phyloP scores from a whole-genome alignment of 2,888 invertebrate genomes.

The Byasa hedistus region DNA sequence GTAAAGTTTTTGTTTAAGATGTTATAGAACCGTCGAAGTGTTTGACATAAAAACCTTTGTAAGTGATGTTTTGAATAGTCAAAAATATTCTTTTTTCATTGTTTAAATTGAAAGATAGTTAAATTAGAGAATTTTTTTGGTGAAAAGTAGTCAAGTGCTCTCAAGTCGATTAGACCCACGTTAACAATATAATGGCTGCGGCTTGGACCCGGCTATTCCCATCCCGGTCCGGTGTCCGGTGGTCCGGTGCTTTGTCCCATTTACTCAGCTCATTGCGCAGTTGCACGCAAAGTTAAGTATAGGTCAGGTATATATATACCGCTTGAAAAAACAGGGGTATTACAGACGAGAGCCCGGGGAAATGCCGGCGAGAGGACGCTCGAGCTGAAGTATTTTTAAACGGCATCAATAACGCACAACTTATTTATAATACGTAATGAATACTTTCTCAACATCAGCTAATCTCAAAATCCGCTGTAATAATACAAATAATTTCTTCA shows the following conservation, averaged over 20 bases:
- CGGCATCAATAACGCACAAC: no score
- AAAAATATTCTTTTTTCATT: no score
- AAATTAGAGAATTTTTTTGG: no score
- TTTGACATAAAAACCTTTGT: no score
- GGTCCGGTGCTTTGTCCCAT: slow-evolving; percentile 15
- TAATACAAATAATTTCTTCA: no score
- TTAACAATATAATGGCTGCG: slow-evolving; percentile 21
- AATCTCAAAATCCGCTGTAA: no score
- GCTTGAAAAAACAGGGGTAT: slow-evolving; percentile 9
- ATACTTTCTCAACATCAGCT: no score
- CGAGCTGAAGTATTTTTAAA: slow-evolving; percentile 12
- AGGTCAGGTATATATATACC: slow-evolving; percentile 21
- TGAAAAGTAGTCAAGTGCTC: slow-evolving; percentile 15
- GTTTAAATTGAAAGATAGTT: no score
- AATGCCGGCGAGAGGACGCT: slow-evolving; percentile 10
- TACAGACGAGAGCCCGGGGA: slow-evolving; percentile 14
- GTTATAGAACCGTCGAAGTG: no score
- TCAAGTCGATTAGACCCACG: slow-evolving; percentile 7
- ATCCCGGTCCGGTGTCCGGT: neutral
- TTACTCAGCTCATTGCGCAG: slow-evolving; percentile 18
- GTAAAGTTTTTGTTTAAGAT: no score
- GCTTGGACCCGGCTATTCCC: slow-evolving; percentile 8
- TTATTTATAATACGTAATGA: no score
- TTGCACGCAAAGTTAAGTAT: slow-evolving; percentile 24
- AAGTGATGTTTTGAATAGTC: no score